phyloP scores from a whole-genome alignment of 2,797 vertebrate genomes.

The Protosalanx chinensis region DNA sequence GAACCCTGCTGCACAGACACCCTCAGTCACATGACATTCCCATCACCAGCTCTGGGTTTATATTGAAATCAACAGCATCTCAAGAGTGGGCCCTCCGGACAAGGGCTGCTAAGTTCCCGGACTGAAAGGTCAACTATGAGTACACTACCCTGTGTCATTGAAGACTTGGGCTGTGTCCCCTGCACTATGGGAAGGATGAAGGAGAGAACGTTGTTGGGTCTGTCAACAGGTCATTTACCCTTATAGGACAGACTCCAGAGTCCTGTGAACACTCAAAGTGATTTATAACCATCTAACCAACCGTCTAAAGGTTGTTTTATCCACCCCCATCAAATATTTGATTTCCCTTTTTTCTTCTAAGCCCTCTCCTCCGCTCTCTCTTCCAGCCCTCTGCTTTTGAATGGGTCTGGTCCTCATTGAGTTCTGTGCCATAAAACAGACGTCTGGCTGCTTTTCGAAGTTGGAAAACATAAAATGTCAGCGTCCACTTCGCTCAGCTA shows the following conservation, averaged over 20 bases:
- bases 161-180: no score
- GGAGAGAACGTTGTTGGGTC: no score
- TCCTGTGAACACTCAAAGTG: no score
- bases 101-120: neutral
- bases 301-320: neutral
- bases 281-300: neutral
- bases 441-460: conserved; percentile 35
- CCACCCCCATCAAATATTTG: neutral
- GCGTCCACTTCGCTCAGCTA: conserved; percentile 28
- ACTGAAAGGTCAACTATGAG: neutral
- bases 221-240: no score
- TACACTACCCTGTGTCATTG: neutral
- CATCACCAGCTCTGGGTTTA: no score
- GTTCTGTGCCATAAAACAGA: conserved; percentile 30
- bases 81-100: neutral
- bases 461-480: conserved; percentile 35
- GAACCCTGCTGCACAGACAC: no score
- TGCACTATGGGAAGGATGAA: no score
- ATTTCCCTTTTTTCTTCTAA: neutral
- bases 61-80: no score
- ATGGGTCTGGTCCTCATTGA: conserved; percentile 48
- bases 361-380: conserved; percentile 19
- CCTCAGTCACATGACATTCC: no score
- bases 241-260: no score
- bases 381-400: conserved; percentile 7